phyloP scores from a whole-genome alignment of 2,797 vertebrate species.

The Enteromius anoplus region DNA sequence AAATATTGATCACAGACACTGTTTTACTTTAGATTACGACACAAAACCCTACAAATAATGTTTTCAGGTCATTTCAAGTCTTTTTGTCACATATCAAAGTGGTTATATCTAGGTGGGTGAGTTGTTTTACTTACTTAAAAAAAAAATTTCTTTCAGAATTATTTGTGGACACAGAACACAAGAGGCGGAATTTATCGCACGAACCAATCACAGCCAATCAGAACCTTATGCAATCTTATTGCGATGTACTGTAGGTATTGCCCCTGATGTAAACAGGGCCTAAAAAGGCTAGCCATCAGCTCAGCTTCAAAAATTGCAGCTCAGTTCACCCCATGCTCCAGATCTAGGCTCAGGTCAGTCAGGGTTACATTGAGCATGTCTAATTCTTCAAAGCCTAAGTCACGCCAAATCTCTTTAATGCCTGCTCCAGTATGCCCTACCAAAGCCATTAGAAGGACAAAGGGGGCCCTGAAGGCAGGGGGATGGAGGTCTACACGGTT shows the following conservation, averaged over 20 bases:
- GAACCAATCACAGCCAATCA: not conserved
- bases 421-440: conserved; percentile 54
- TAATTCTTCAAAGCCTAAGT: conserved; percentile 82
- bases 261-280: not conserved
- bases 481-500: conserved; percentile 61
- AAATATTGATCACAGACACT: too few relatives aligned
- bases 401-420: conserved; percentile 78
- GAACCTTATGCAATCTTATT: not conserved
- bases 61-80: too few relatives aligned
- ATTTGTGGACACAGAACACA: too few relatives aligned
- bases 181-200: too few relatives aligned
- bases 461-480: conserved; percentile 45
- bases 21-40: too few relatives aligned
- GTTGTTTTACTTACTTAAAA: too few relatives aligned
- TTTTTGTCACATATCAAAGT: too few relatives aligned
- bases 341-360: conserved; percentile 68
- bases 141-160: too few relatives aligned
- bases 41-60: too few relatives aligned
- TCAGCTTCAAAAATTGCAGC: conserved; percentile 21
- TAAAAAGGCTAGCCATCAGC: not conserved
- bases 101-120: too few relatives aligned
- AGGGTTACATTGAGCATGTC: conserved; percentile 82
- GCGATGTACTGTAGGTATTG: not conserved
- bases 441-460: conserved; percentile 59
- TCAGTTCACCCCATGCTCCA: conserved; percentile 64